Conservation (phyloP, 2,888 invertebrate species). For the Priocnemis perturbator region DNA sequence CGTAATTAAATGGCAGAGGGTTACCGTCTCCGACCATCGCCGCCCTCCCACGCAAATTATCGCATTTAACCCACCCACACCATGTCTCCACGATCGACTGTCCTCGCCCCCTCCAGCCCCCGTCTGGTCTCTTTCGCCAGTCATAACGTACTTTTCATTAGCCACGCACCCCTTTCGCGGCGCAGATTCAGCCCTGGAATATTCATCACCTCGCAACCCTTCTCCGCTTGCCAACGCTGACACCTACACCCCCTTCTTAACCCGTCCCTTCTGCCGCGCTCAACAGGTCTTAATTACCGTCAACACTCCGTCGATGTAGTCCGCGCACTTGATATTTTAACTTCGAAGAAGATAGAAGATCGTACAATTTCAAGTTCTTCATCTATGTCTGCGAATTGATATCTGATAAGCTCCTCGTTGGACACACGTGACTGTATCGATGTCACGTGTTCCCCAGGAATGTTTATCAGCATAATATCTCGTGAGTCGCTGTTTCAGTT, state of each 20-base stretch:
- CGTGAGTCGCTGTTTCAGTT: too few relatives aligned
- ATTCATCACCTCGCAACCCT: conserved; percentile 72
- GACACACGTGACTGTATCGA: too few relatives aligned
- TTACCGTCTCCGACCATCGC: conserved; percentile 60
- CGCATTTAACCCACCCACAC: conserved; percentile 67
- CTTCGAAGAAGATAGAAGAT: too few relatives aligned
- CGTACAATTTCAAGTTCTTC: too few relatives aligned
- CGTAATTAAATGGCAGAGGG: conserved; percentile 74
- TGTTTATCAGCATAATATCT: too few relatives aligned
- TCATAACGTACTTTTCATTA: conserved; percentile 74
- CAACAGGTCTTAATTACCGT: conserved; percentile 72
- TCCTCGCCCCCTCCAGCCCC: conserved; percentile 31
- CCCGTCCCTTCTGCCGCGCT: conserved; percentile 47
- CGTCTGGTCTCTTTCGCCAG: conserved; percentile 45
- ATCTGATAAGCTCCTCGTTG: too few relatives aligned
- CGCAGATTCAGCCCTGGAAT: conserved; percentile 66
- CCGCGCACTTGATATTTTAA: too few relatives aligned
- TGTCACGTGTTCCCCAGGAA: too few relatives aligned
- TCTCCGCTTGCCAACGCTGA: conserved; percentile 50
- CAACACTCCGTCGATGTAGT: conserved; percentile 9
- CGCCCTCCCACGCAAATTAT: conserved; percentile 73
- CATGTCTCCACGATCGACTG: conserved; percentile 37
- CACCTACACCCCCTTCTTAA: conserved; percentile 51
- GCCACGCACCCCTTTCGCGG: conserved; percentile 62
- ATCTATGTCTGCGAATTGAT: too few relatives aligned